Percentiles rank a stretch among this genome's conserved stretches.
Evolutionary conservation across 2,888 invertebrate genomes (phyloP).

Genomic region (Sarcophaga variegata): DNA sequence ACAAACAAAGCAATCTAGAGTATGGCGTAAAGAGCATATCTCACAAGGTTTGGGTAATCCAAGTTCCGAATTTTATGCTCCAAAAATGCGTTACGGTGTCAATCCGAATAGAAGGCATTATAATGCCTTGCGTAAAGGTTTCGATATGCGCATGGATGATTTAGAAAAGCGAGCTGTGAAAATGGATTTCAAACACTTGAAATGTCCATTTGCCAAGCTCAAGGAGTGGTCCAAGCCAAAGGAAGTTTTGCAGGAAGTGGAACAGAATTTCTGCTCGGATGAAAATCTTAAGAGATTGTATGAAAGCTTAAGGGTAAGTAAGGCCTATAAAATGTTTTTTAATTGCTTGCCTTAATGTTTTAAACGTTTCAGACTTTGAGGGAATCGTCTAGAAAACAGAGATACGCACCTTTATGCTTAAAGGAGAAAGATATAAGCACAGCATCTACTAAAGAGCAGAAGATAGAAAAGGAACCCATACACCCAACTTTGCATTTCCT

Average conservation of each 20-base stretch:
- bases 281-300: slow-evolving; percentile 78
- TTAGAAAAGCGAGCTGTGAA: slow-evolving; percentile 75
- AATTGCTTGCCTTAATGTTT: not conserved
- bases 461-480: not conserved
- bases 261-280: slow-evolving; percentile 79
- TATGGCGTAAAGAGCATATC: slow-evolving; percentile 82
- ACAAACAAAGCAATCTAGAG: slow-evolving; percentile 79
- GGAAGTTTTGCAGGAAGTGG: slow-evolving; percentile 75
- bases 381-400: slow-evolving; percentile 71
- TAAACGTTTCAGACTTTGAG: slow-evolving; percentile 73
- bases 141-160: slow-evolving; percentile 78
- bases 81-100: slow-evolving; percentile 85
- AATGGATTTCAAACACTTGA: slow-evolving; percentile 70
- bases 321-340: not conserved
- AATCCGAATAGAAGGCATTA: slow-evolving; percentile 85
- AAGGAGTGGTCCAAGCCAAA: slow-evolving; percentile 79
- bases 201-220: slow-evolving; percentile 77
- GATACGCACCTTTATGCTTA: slow-evolving; percentile 75
- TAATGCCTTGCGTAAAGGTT: slow-evolving; percentile 74
- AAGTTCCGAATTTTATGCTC: slow-evolving; percentile 85
- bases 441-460: not conserved
- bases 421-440: slow-evolving; percentile 60
- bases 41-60: slow-evolving; percentile 83
- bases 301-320: slow-evolving; percentile 75
- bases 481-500: not conserved